A percentile compares a stretch with the other conserved stretches of the same genome.
phyloP scores from a whole-genome alignment of 2,888 invertebrate genomes.

The Thumatha senex region DNA sequence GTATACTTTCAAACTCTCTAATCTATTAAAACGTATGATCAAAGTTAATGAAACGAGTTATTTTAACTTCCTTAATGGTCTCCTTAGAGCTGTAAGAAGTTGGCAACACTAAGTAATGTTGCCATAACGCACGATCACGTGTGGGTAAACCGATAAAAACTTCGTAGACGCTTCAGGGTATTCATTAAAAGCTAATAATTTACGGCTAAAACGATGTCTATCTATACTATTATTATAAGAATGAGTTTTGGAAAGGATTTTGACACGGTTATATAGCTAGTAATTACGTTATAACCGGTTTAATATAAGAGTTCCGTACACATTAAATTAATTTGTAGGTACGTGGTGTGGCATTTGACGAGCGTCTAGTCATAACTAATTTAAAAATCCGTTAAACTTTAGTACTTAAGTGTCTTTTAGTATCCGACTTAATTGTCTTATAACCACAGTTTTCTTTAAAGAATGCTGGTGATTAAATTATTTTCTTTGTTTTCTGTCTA shows the following conservation, averaged over 20 bases:
- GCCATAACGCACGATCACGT: constrained; percentile 63
- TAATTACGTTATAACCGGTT: constrained; percentile 1
- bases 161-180: constrained; percentile 62
- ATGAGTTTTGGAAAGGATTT: constrained; percentile 10
- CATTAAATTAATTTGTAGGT: neutral
- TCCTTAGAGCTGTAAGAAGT: constrained; percentile 16
- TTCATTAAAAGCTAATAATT: constrained; percentile 63
- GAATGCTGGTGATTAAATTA: too few species aligned
- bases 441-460: too few species aligned
- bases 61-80: constrained; percentile 37
- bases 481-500: too few species aligned
- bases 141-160: constrained; percentile 69
- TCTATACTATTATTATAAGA: constrained; percentile 3
- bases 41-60: constrained; percentile 24
- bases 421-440: too few species aligned
- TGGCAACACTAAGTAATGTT: constrained; percentile 28
- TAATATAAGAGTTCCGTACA: constrained; percentile 7
- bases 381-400: too few species aligned
- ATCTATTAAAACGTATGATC: constrained; percentile 16
- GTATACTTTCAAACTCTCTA: neutral
- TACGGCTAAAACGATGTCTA: constrained; percentile 47
- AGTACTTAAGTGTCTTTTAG: neutral
- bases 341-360: neutral
- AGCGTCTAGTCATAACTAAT: too few species aligned
- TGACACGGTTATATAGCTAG: constrained; percentile 6